Percentiles rank a stretch among this genome's conserved stretches.
These are phyloP conservation scores for Endomychus coccineus DNA, from an alignment of 2,888 invertebrate species.

Conservation along the genomic window DNA sequence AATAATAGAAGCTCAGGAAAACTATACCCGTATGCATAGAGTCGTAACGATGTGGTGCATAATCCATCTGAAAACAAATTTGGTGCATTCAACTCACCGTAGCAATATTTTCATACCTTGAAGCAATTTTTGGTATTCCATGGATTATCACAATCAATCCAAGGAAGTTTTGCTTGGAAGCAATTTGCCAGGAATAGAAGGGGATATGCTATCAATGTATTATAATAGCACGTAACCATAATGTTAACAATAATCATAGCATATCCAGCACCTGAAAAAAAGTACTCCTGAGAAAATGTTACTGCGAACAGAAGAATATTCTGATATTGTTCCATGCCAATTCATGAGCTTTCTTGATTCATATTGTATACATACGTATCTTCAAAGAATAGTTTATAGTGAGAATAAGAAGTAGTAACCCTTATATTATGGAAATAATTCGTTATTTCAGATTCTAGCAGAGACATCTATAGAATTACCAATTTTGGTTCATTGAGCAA, in stretches of 20 bases:
- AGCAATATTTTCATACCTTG: conserved; percentile 43
- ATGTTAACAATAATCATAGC: conserved; percentile 74
- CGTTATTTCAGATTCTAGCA: too few species aligned
- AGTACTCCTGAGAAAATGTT: conserved; percentile 5
- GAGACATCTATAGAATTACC: too few species aligned
- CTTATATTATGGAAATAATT: too few species aligned
- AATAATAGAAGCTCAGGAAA: too few species aligned
- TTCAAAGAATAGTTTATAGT: too few species aligned
- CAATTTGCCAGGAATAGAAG: conserved; percentile 71
- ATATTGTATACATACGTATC: too few species aligned
- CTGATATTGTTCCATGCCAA: too few species aligned
- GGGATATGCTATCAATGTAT: conserved; percentile 79
- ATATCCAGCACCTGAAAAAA: conserved; percentile 70
- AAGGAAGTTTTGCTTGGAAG: conserved; percentile 60
- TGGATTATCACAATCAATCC: conserved; percentile 67
- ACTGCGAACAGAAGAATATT: conserved; percentile 10
- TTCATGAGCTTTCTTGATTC: conserved; percentile 7
- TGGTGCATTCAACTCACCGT: not conserved
- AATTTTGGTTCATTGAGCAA: too few species aligned
- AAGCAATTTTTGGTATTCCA: conserved; percentile 79
- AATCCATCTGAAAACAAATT: not conserved
- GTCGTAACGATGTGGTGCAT: not conserved
- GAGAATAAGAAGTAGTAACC: too few species aligned
- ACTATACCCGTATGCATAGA: too few species aligned
- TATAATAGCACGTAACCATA: conserved; percentile 76